Percentiles rank a stretch among this genome's conserved stretches.
phyloP scores from a whole-genome alignment of 2,113 vertebrate species.

The Gasterosteus nipponicus region DNA sequence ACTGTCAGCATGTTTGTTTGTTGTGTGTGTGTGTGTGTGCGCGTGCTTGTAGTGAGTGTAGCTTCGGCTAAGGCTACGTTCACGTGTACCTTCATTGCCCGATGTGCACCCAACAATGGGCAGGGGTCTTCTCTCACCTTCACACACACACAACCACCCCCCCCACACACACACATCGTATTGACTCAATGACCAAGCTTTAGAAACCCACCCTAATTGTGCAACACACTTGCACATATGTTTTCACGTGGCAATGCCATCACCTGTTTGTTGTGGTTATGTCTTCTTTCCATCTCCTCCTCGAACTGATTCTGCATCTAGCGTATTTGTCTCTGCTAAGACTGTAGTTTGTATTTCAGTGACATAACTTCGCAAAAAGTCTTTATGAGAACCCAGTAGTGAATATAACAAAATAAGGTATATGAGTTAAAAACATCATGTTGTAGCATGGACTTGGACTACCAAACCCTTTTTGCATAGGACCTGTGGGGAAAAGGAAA shows the following conservation, averaged over 20 bases:
- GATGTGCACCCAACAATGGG: constrained; percentile 37
- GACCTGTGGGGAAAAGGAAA: constrained; percentile 2
- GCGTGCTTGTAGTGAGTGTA: constrained; percentile 11
- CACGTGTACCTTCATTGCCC: constrained; percentile 45
- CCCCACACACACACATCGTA: neutral
- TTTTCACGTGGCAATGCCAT: constrained; percentile 26
- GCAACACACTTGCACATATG: neutral
- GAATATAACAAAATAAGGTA: neutral
- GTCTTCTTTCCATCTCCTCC: neutral
- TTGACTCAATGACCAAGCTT: neutral
- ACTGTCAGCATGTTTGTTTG: constrained; percentile 42
- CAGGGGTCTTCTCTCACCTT: constrained; percentile 17
- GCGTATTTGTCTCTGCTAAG: too few species aligned
- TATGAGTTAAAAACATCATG: neutral
- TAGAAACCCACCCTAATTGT: constrained; percentile 15
- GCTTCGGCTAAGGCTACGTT: constrained; percentile 28
- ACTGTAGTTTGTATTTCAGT: too few species aligned
- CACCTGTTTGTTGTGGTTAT: neutral
- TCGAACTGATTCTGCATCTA: neutral
- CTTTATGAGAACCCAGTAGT: neutral
- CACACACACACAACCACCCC: constrained; percentile 3
- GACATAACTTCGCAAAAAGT: too few species aligned
- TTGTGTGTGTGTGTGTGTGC: constrained; percentile 27
- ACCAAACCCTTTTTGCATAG: neutral
- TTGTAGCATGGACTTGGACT: neutral